Base-by-base conservation (phyloP, 2,797 vertebrate species). In the Notolabrus celidotus region DNA sequence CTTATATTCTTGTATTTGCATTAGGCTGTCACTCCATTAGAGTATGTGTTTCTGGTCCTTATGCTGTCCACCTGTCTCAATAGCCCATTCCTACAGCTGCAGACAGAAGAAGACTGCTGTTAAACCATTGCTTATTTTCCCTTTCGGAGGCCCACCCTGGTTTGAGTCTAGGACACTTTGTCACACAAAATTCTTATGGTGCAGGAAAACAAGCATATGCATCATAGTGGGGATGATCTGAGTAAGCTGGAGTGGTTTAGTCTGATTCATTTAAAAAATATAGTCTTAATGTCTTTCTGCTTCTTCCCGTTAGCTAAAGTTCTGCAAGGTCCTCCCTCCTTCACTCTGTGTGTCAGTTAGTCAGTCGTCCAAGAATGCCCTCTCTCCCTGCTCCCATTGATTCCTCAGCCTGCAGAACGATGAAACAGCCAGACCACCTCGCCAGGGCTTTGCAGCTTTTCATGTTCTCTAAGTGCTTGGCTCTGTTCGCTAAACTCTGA, bases 11-110 rank as follows among this genome's bases (percentile, higher is more conserved):
- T 73, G 57, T 69, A 54, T 83, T 82, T 86, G 69, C 52, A 73
- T 59, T 77, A 74, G 7, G 7, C 63, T 60, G 58, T 62, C 45
- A 33, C 38, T 59, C 31, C 66, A 61, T 77, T 65, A 63, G 71
- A 49, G 69, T 51, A 25, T 80, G 83, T 77, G 65, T 86, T 76
- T 79, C 53, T 66, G 54, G 59, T 86, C 70, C 59, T 59, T 79
- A 64, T 87, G 82, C 64, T 43, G 55, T 87, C 83, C 89, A 92
- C 83, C 89, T 93, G 89, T 91, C 84, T 93, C 88, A 93, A 87
- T 88, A 92, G 70, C 52, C 64, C 61, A 75, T 80, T 79, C 56
- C 71, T 89, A 78, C 84, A 88, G 88, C 86, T 86, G 83, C 72
- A 77, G 74, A 67, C 57, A 62, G 67, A 53, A 66, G 74, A 72